Conservation (phyloP, 2,797 vertebrate genomes). For the Peromyscus aztecus region DNA sequence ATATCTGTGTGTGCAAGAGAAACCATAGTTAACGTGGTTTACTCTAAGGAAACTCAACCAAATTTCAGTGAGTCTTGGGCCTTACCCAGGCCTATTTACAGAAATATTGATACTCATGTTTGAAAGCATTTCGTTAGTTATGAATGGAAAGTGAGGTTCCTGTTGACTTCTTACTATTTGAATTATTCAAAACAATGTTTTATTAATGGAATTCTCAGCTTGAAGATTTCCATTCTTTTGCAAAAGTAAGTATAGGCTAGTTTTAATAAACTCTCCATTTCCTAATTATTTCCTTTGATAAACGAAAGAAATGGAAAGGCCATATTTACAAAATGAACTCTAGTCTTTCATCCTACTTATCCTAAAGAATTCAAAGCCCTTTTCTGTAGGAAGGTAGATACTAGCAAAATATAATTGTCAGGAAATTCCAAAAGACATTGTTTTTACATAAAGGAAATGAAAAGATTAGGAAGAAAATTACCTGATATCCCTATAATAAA, state of each 20-base stretch:
- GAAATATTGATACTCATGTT: not conserved
- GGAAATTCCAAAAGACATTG: constrained; percentile 44
- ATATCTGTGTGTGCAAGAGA: not conserved
- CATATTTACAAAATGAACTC: constrained; percentile 23
- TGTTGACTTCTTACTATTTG: not conserved
- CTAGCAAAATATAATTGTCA: constrained; percentile 31
- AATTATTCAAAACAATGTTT: constrained; percentile 49
- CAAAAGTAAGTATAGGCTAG: not conserved
- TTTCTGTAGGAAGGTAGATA: not conserved
- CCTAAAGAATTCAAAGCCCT: not conserved
- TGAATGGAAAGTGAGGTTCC: not conserved
- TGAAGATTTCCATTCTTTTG: not conserved
- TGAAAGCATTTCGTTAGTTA: not conserved
- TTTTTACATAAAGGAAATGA: constrained; percentile 35
- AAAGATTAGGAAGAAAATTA: constrained; percentile 36
- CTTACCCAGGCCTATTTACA: not conserved
- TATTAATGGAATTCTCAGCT: constrained; percentile 4
- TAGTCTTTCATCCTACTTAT: constrained; percentile 13
- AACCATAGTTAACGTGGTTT: not conserved
- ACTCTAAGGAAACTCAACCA: not conserved
- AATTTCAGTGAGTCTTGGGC: not conserved
- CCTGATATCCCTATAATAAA: not conserved
- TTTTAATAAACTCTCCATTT: not conserved
- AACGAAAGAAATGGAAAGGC: constrained; percentile 36
- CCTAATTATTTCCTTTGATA: constrained; percentile 53